Base-by-base conservation (phyloP, 2,888 invertebrate genomes). In the Acanthosepion esculentum region DNA sequence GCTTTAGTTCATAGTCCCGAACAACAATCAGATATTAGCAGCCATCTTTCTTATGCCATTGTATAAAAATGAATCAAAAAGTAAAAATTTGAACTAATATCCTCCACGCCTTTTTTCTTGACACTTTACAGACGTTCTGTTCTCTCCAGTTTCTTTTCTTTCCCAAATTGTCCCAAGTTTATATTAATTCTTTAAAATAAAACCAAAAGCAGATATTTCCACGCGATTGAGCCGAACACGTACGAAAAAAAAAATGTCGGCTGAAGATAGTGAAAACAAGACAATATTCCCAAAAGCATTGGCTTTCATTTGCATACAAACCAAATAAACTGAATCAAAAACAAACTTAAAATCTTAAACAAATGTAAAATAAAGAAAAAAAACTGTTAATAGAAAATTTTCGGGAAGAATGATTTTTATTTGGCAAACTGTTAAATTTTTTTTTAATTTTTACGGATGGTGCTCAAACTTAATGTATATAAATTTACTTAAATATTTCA, bases 1-100 rank as follows among this genome's bases (percentile, higher is more conserved):
- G 93, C 93, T 5, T 29, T 93, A 23, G 93, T 93, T 18, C 93
- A 93, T 33, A 93, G 53, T 18, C 93, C 93, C 26, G 53, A n/a
- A 48, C 93, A 50, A 93, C 93, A 93, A 18, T n/a, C 93, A 93
- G 93, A 93, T 26, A 50, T 93, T 48, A 93, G 53, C 29, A 53
- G 93, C 15, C 93, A 93, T 18, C 93, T 93, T 53, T 93, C 93
- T 26, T 93, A 93, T 93, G 93, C 93, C n/a, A 93, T 93, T 48
- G 93, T 93, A 92, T 2, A 48, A 48, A 50, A 15, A 50, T 0
- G 10, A 48, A 93, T 10, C 8, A 48, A 29, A 93, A 6, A 92
- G 12, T 8, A 78, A 78, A 78, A 78, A 78, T 12, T 23, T 26
- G 26, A 64, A 78, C n/a, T 15, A 78, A 59, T 59, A 59, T 59